Evolutionary conservation across 92 coral and sea anemone species (phyloP), one percentile per base, ranked within the genome.

Genomic region (Desmophyllum pertusum): DNA sequence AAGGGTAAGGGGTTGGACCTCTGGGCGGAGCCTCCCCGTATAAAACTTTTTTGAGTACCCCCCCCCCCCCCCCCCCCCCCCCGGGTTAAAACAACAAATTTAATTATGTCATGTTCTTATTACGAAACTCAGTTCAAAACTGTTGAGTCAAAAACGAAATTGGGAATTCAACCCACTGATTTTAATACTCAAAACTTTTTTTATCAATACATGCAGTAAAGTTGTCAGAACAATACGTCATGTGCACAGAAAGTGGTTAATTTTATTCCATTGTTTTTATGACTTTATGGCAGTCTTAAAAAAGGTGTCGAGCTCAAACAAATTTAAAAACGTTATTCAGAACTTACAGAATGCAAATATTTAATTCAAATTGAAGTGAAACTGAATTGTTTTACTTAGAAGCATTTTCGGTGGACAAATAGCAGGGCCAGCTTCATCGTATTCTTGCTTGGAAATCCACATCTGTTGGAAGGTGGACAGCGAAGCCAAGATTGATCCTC

Each of bases 391-490:
- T n/a, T n/a, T n/a, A n/a, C 38, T 67, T 67, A 67, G 73, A 67
- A 67, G 73, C 73, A 67, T 38, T 67, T 67, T 1, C 73, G 73
- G 5, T 67, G 73, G 18, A 67, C 73, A 15, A 96, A 67, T 67
- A 13, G 43, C 17, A 38, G 73, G 73, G 18, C 99, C 99, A 64
- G 99, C 95, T 86, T 97, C 99, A 30, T 97, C 99, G 76, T 97
- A 97, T 87, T 97, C 99, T 66, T 91, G 96, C 80, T 97, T 97
- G 78, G 99, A 97, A 94, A 97, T 97, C 99, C 99, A 97, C 99
- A 97, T 97, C 97, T 97, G 99, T 94, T 97, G 99, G 99, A 97
- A 97, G 95, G 99, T 97, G 87, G 99, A 97, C 87, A 97, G 98
- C 27, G 99, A 97, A 15, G 99, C 99, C 71, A 97, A 94, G 94